These are phyloP conservation scores for Brachyhypopomus occidentalis DNA, from an alignment of 2,113 vertebrate species.

Conservation along the genomic window DNA sequence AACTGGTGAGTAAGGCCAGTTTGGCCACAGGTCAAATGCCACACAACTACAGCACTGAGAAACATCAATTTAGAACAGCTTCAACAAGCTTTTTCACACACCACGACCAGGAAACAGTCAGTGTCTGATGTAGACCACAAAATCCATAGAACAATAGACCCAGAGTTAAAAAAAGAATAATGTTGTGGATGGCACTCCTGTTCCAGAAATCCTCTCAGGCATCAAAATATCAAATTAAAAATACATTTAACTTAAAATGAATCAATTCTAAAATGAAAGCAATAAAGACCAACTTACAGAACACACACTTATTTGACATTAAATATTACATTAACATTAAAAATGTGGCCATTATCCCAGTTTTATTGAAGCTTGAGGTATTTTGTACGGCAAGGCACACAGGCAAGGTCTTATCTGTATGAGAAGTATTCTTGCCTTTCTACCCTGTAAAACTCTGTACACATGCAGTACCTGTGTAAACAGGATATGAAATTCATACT, in stretches of 20 bases:
- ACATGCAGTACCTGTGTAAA: background rate
- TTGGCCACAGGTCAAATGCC: constrained; percentile 29
- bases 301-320: too few relatives aligned
- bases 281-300: background rate
- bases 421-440: background rate
- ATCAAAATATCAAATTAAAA: too few relatives aligned
- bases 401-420: background rate
- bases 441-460: background rate
- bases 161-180: background rate
- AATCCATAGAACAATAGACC: background rate
- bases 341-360: background rate
- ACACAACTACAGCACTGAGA: constrained; percentile 12
- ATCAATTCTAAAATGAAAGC: background rate
- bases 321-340: background rate
- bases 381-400: background rate
- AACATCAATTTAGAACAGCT: background rate
- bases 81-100: background rate
- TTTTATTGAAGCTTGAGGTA: background rate
- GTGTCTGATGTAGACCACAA: background rate
- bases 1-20: constrained; percentile 73
- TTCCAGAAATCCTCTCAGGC: background rate
- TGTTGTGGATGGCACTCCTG: background rate
- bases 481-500: background rate
- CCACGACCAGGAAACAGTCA: background rate
- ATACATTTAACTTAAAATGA: background rate